These are phyloP conservation scores for Phrynosoma blainvillii DNA, from an alignment of 2,113 vertebrate genomes.

Conservation along the genomic window DNA sequence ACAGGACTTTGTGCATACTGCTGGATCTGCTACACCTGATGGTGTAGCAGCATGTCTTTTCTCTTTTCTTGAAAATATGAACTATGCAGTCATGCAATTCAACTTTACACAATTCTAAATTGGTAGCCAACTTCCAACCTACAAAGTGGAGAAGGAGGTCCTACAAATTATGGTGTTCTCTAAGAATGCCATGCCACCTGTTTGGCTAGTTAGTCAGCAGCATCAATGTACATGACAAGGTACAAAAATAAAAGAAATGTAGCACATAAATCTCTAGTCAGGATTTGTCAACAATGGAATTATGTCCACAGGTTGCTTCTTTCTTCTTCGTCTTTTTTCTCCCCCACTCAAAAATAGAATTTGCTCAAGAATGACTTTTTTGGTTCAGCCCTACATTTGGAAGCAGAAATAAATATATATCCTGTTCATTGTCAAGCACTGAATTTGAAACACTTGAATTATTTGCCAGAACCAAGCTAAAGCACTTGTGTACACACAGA, in stretches of 20 bases:
- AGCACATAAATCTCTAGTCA: not conserved
- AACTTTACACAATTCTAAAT: too few relatives aligned
- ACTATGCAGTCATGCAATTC: too few relatives aligned
- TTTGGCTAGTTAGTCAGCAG: too few relatives aligned
- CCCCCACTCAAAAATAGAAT: not conserved
- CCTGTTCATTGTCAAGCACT: not conserved
- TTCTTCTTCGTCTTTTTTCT: too few relatives aligned
- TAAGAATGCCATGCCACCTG: too few relatives aligned
- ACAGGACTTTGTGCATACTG: too few relatives aligned
- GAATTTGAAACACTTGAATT: not conserved
- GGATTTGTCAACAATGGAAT: not conserved
- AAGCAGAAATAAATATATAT: not conserved
- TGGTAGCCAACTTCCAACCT: too few relatives aligned
- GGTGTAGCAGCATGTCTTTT: too few relatives aligned
- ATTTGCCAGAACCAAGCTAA: not conserved
- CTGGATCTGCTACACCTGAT: too few relatives aligned
- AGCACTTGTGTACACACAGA: not conserved
- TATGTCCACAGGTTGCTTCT: not conserved
- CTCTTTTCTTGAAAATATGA: too few relatives aligned
- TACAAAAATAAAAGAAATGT: not conserved
- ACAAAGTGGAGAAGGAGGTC: conserved; percentile 19
- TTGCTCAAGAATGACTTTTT: not conserved
- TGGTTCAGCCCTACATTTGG: not conserved
- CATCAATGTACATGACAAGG: too few relatives aligned
- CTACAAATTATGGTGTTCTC: conserved; percentile 50